phyloP scores from a whole-genome alignment of 2,797 vertebrate genomes.

The Lagocephalus sceleratus region DNA sequence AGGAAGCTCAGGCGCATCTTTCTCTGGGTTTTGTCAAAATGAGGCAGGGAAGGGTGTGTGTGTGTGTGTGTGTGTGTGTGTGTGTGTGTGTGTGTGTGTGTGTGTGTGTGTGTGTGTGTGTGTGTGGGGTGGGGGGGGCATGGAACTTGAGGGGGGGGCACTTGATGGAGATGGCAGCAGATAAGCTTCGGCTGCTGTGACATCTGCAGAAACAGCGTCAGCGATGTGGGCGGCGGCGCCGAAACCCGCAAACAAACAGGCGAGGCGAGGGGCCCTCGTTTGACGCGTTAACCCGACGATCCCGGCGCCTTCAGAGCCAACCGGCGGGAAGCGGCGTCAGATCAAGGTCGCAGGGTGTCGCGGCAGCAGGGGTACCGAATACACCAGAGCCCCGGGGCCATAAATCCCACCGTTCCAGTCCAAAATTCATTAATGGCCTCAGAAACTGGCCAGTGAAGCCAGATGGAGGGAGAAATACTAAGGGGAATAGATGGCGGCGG shows the following conservation, averaged over 20 bases:
- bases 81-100: too few relatives aligned
- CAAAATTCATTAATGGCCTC: slow-evolving; percentile 66
- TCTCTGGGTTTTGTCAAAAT: slow-evolving; percentile 42
- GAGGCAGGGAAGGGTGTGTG: slow-evolving; percentile 1
- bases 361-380: slow-evolving; percentile 50
- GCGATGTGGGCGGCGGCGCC: slow-evolving; percentile 43
- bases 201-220: slow-evolving; percentile 56
- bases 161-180: slow-evolving; percentile 54
- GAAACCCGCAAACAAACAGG: slow-evolving; percentile 51
- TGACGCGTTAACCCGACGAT: slow-evolving; percentile 5
- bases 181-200: slow-evolving; percentile 37
- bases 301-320: slow-evolving; percentile 3
- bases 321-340: slow-evolving; percentile 28
- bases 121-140: slow-evolving; percentile 11
- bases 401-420: slow-evolving; percentile 65
- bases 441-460: slow-evolving; percentile 61
- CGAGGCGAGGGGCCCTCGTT: slow-evolving; percentile 32
- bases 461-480: slow-evolving; percentile 53
- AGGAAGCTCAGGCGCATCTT: slow-evolving; percentile 47
- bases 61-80: too few relatives aligned
- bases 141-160: slow-evolving; percentile 25
- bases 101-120: too few relatives aligned
- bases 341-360: slow-evolving; percentile 51
- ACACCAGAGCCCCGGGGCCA: slow-evolving; percentile 52
- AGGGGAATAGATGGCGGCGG: slow-evolving; percentile 15